Base-by-base conservation (phyloP, 2,797 vertebrate species). In the Premnoplex brunnescens region DNA sequence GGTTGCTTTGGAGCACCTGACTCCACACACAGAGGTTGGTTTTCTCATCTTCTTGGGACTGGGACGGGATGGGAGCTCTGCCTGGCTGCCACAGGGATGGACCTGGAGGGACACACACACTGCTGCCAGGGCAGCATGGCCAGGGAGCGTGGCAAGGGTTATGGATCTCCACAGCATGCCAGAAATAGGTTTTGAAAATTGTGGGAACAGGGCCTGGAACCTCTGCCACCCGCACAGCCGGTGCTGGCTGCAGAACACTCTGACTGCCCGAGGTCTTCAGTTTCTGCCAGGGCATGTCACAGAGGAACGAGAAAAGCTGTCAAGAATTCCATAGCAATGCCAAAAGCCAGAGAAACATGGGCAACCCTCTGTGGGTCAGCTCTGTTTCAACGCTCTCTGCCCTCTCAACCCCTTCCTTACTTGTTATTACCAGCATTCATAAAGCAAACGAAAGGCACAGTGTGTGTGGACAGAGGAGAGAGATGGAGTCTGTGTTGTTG, bases 31-130 rank as follows among this genome's bases (percentile, higher is more conserved):
- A 16, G 37, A 2, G 72, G 9, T 78, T 87, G 91, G 86, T 83
- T 96, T 93, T 94, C 85, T 95, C 94, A 93, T 95, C 96, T 92
- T 78, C 56, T 60, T 60, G 48, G 81, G 77, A 80, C 54, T 39
- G 85, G 89, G 85, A 63, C 23, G n/a, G 32, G 91, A 37, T 92
- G 59, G 93, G 80, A 91, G 83, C 92, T 63, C 44, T 8, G 34
- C 91, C 96, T 91, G 95, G 93, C 96, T 96, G 95, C 58, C 51
- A 10, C 14, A 26, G 37, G 37, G 24, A 14, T 19, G 64, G 27
- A 26, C 24, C 71, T 49, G 37, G 21, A 52, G 59, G 63, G 52
- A 41, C 77, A 21, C 13, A 34, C 59, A 17, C 34, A 0, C 28
- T 64, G n/a, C 64, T 83, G 79, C 72, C n/a, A 67, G 58, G 79